phyloP scores from a whole-genome alignment of 2,888 invertebrate genomes.

The Rhimphoctona megacephalus region DNA sequence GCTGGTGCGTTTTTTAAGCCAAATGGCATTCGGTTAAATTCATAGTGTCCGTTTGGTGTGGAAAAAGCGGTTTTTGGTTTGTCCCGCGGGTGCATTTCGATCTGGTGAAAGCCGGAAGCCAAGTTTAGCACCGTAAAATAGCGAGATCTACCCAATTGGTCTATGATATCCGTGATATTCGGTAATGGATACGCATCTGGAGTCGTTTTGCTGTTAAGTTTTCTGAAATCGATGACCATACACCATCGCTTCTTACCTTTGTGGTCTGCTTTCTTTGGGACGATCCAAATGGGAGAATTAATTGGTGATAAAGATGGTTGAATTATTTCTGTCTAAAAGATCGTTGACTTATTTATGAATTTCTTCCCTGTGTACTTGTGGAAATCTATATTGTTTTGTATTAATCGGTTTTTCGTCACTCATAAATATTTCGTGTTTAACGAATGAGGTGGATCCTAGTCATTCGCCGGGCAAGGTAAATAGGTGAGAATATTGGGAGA shows the following conservation, averaged over 20 bases:
- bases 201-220: slow-evolving; percentile 55
- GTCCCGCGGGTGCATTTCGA: slow-evolving; percentile 62
- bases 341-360: no score
- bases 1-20: slow-evolving; percentile 56
- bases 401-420: no score
- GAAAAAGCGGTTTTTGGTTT: slow-evolving; percentile 56
- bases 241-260: neutral
- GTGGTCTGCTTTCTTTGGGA: slow-evolving; percentile 36
- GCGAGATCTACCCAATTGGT: slow-evolving; percentile 68
- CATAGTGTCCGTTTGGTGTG: slow-evolving; percentile 45
- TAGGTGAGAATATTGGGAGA: slow-evolving; percentile 8
- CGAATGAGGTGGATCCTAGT: slow-evolving; percentile 20
- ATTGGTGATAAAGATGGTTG: slow-evolving; percentile 30
- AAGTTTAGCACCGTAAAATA: slow-evolving; percentile 73
- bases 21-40: slow-evolving; percentile 60
- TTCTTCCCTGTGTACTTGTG: no score
- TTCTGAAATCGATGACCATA: slow-evolving; percentile 34
- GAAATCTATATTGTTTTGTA: no score
- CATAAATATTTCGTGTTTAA: no score
- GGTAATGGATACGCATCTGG: slow-evolving; percentile 61
- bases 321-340: neutral
- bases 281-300: slow-evolving; percentile 45
- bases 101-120: slow-evolving; percentile 73
- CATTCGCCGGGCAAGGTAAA: slow-evolving; percentile 35
- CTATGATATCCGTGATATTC: slow-evolving; percentile 66